Percentiles rank a stretch among this genome's conserved stretches.
phyloP scores from a whole-genome alignment of 2,888 invertebrate genomes.

The Azorinus chamasolen region DNA sequence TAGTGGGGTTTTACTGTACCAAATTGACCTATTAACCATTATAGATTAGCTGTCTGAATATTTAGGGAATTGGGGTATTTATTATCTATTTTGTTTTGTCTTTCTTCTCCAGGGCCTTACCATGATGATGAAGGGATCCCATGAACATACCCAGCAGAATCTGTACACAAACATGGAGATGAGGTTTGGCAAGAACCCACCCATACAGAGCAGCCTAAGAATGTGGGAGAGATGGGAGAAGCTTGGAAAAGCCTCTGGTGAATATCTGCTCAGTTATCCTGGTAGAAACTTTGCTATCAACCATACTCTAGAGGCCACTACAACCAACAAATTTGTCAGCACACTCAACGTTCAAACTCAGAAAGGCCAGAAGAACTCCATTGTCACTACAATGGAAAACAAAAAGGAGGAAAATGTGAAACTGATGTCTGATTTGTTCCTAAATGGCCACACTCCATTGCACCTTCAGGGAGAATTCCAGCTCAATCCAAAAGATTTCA shows the following conservation, averaged over 20 bases:
- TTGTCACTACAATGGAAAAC: slow-evolving; percentile 58
- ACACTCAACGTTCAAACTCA: slow-evolving; percentile 55
- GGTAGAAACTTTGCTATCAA: slow-evolving; percentile 67
- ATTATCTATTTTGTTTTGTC: slow-evolving; percentile 11
- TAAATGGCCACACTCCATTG: slow-evolving; percentile 56
- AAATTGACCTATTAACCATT: no score
- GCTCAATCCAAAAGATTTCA: slow-evolving; percentile 57
- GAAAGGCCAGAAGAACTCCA: slow-evolving; percentile 50
- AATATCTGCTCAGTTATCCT: slow-evolving; percentile 64
- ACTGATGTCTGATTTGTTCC: slow-evolving; percentile 61
- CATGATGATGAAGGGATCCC: slow-evolving; percentile 63
- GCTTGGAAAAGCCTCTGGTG: slow-evolving; percentile 61
- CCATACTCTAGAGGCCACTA: slow-evolving; percentile 60
- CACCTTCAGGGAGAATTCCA: slow-evolving; percentile 60
- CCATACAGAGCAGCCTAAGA: slow-evolving; percentile 55
- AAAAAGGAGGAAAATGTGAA: slow-evolving; percentile 34
- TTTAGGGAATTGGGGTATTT: no score
- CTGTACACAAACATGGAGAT: slow-evolving; percentile 66
- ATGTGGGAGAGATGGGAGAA: slow-evolving; percentile 66
- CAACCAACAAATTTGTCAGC: slow-evolving; percentile 62
- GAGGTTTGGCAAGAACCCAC: slow-evolving; percentile 59
- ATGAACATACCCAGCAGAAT: slow-evolving; percentile 63
- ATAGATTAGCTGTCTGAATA: no score
- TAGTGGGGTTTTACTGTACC: no score
- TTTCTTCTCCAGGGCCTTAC: slow-evolving; percentile 65